Evolutionary conservation across 2,797 vertebrate species (phyloP), one percentile per base, ranked within the genome.

Genomic region (Eutrigla gurnardus): DNA sequence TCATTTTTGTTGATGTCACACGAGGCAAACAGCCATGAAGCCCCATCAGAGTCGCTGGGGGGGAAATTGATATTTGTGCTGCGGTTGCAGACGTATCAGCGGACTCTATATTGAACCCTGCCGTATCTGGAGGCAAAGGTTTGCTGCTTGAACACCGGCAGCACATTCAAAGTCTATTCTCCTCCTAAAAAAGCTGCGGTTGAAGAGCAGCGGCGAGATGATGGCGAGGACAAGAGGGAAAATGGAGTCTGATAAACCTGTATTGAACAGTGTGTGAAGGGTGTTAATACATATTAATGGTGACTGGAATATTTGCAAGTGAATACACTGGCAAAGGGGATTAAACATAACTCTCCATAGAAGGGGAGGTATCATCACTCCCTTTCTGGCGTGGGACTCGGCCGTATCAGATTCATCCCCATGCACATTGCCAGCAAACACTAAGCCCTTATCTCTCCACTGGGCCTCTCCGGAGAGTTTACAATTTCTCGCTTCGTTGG

Each of bases 401-500:
- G 93, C 93, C 95, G 95, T 95, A 98, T 98, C 97, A 97, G 97
- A 98, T 98, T 95, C 96, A 95, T 95, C 96, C 96, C 95, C 94
- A 95, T 96, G 97, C 96, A 96, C 94, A 96, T 96, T 96, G 97
- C 93, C 82, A 89, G 94, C 96, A 97, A 97, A 99, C 97, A 98
- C 93, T 96, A 95, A 97, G 97, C 96, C 96, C 97, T 98, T 99
- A 99, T 98, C 97, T 98, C 95, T 96, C 94, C 93, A 92, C 95
- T 97, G 96, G 95, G 95, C 95, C 96, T 97, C 97, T 95, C 93
- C 95, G 95, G 95, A 96, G 96, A 98, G 97, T 98, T 99, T 97
- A 99, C 97, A 99, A 99, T 99, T 99, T 99, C 97, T 97, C 97
- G 98, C 97, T 96, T 99, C 98, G 96, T 88, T 98, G 98, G 97